Conservation (phyloP, 2,113 vertebrate species). For the Micronycteris hirsuta region DNA sequence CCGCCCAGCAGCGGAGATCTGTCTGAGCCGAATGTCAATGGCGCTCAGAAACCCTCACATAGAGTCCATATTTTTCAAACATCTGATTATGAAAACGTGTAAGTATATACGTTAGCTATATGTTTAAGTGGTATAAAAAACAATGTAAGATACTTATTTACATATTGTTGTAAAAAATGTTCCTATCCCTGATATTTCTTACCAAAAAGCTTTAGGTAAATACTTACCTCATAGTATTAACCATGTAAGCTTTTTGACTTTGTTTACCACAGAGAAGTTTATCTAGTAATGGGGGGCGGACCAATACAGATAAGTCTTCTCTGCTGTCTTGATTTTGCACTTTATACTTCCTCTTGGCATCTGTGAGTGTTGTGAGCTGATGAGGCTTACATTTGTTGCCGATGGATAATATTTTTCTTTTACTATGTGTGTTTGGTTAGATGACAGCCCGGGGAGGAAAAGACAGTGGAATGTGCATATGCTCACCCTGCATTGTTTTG, state of each 20-base stretch:
- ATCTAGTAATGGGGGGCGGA: neutral
- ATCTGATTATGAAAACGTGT: neutral
- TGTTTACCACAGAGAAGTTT: neutral
- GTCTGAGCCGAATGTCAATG: neutral
- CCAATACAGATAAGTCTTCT: neutral
- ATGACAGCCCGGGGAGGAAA: neutral
- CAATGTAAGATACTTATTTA: neutral
- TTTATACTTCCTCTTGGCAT: neutral
- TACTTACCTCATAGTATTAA: conserved; percentile 11
- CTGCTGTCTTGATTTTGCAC: neutral
- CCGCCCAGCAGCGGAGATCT: neutral
- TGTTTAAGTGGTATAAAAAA: neutral
- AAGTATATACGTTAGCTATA: neutral
- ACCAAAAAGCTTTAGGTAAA: neutral
- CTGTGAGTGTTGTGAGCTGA: neutral
- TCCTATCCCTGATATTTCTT: neutral
- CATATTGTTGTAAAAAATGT: neutral
- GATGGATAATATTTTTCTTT: neutral
- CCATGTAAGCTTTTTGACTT: neutral
- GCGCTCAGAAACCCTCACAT: neutral
- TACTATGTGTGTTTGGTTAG: neutral
- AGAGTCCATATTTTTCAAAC: neutral
- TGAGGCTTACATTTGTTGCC: neutral
- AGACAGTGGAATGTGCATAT: neutral
- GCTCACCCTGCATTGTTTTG: conserved; percentile 3